Percentiles rank a stretch among this genome's conserved stretches.
Conservation (phyloP, 2,797 vertebrate species). For the Enteromius paludinosus region DNA sequence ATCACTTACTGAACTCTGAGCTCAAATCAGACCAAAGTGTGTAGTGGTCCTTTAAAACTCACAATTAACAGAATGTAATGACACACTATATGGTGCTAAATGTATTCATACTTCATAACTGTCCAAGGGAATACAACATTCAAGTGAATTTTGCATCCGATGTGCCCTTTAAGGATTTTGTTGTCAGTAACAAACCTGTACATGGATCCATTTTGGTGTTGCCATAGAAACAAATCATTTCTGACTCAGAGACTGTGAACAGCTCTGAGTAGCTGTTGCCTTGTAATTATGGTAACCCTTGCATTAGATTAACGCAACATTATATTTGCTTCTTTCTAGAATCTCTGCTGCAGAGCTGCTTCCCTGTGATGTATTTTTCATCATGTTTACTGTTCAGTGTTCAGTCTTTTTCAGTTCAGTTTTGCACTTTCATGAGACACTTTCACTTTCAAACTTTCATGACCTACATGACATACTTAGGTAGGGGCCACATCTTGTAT, state of each 20-base stretch:
- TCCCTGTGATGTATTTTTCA: neutral
- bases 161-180: neutral
- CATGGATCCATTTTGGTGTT: constrained; percentile 12
- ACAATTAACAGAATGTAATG: neutral
- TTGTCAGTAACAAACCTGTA: constrained; percentile 5
- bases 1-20: neutral
- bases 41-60: neutral
- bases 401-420: neutral
- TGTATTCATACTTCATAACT: neutral
- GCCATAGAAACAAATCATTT: neutral
- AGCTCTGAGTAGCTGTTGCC: constrained; percentile 10
- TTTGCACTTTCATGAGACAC: neutral
- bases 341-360: neutral
- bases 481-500: neutral
- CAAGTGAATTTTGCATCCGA: neutral
- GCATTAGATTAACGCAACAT: neutral
- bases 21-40: neutral
- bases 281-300: neutral
- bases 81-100: neutral
- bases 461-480: neutral
- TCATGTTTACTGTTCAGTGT: neutral
- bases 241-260: constrained; percentile 1
- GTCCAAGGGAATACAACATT: neutral
- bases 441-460: neutral
- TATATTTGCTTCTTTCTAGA: constrained; percentile 17